phyloP scores from a whole-genome alignment of 2,797 vertebrate genomes.

The Enteromius argenteus region DNA sequence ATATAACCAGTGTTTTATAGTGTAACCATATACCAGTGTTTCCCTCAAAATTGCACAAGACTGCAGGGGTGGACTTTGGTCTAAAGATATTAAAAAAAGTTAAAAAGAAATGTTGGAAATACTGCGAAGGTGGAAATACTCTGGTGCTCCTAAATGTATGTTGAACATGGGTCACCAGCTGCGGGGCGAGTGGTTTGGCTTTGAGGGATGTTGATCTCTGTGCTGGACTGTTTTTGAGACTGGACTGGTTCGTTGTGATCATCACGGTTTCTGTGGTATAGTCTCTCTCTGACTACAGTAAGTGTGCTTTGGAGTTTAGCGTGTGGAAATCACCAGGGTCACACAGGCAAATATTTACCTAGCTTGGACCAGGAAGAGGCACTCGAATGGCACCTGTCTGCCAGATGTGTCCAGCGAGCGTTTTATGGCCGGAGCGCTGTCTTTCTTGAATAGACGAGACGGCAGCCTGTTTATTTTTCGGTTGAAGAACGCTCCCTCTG shows the following conservation, averaged over 20 bases:
- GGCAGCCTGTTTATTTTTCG: slow-evolving; percentile 25
- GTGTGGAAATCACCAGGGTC: slow-evolving; percentile 70
- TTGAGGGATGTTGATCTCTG: neutral
- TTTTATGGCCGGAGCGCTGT: slow-evolving; percentile 42
- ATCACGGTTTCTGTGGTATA: neutral
- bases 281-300: neutral
- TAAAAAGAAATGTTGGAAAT: neutral
- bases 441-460: neutral
- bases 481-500: neutral
- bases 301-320: neutral
- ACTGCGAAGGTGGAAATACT: neutral
- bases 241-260: too few species aligned
- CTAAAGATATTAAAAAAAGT: neutral
- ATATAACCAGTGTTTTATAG: too few species aligned
- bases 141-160: neutral
- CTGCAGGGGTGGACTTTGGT: neutral
- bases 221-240: too few species aligned
- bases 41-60: too few species aligned
- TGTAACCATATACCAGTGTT: too few species aligned
- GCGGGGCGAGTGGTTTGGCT: neutral
- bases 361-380: slow-evolving; percentile 63
- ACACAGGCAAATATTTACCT: slow-evolving; percentile 69
- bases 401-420: slow-evolving; percentile 68
- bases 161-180: neutral
- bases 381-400: slow-evolving; percentile 65